Conservation (phyloP, 2,113 vertebrate species). For the Seriola quinqueradiata region DNA sequence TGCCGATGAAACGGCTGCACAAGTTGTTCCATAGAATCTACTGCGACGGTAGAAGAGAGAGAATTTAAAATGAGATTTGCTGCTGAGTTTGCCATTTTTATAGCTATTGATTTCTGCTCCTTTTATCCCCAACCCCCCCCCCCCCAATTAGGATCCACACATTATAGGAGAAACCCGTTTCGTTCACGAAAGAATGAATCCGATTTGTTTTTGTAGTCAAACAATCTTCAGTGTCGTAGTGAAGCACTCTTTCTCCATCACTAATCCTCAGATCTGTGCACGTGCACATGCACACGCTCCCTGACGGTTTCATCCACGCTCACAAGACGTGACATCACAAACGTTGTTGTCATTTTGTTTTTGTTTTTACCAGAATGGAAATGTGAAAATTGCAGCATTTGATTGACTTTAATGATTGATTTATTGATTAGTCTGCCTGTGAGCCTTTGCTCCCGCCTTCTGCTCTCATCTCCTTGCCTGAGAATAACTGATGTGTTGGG, state of each 20-base stretch:
- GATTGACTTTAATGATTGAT: constrained; percentile 68
- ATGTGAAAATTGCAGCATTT: constrained; percentile 75
- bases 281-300: constrained; percentile 24
- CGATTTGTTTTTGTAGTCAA: constrained; percentile 71
- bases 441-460: constrained; percentile 80
- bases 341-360: constrained; percentile 38
- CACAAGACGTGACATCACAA: constrained; percentile 44
- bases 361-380: constrained; percentile 66
- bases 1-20: constrained; percentile 55
- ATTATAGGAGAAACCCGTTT: constrained; percentile 64
- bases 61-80: constrained; percentile 72
- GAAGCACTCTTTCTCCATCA: constrained; percentile 59
- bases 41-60: constrained; percentile 56
- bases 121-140: constrained; percentile 1
- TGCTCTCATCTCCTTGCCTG: constrained; percentile 74
- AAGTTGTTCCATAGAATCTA: constrained; percentile 64
- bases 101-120: constrained; percentile 64
- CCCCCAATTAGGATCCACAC: constrained; percentile 59
- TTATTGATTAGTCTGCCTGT: constrained; percentile 76
- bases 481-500: constrained; percentile 59
- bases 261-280: constrained; percentile 59
- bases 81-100: constrained; percentile 83
- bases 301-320: constrained; percentile 60
- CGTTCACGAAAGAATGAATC: constrained; percentile 62
- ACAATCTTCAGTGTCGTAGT: constrained; percentile 73